Evolutionary conservation across 2,888 invertebrate species (phyloP), one percentile per base, ranked within the genome.

Genomic region (Mechanitis mazaeus): DNA sequence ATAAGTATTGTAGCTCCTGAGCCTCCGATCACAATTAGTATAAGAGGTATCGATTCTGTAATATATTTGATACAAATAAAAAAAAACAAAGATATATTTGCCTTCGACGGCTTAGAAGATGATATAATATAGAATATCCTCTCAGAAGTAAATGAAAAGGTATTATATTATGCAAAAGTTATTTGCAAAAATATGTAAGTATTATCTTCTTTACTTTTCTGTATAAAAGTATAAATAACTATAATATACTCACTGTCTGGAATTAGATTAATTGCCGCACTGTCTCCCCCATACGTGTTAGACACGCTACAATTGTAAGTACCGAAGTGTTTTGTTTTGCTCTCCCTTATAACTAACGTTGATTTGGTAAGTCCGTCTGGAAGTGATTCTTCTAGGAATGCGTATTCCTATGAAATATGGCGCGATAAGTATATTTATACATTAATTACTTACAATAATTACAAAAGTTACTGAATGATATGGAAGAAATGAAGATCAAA

Each of bases 261-360:
- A 79, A 95, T 92, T 68, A 98, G 91, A 65, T 93, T 93, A 66
- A 98, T 97, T 79, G 96, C 93, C 70, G 95, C 92, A 54, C 94
- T 94, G 76, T 96, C 97, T 66, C 93, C 93, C 38, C 98, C 98
- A 77, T 96, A 97, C 35, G 94, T 93, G 82, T 98, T 98, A 59
- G 94, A 92, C n/a, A 97, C 97, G 56, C 96, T 96, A 80, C 98
- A 98, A 85, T 98, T 98, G 88, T 98, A 98, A 66, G 93, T 91
- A 35, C 98, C 98, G 80, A 96, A 98, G 83, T 98, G 97, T 70
- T 92, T 93, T 46, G 93, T 92, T 73, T 94, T 93, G 59, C 97
- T 96, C 75, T 95, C 95, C 56, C 95, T 91, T 67, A 98, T 95
- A 65, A 97, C 93, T 59, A 98, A 89, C 12, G 95, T 95, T 58